Conservation (phyloP, 2,888 invertebrate genomes). For the Prosopocoilus inquinatus region DNA sequence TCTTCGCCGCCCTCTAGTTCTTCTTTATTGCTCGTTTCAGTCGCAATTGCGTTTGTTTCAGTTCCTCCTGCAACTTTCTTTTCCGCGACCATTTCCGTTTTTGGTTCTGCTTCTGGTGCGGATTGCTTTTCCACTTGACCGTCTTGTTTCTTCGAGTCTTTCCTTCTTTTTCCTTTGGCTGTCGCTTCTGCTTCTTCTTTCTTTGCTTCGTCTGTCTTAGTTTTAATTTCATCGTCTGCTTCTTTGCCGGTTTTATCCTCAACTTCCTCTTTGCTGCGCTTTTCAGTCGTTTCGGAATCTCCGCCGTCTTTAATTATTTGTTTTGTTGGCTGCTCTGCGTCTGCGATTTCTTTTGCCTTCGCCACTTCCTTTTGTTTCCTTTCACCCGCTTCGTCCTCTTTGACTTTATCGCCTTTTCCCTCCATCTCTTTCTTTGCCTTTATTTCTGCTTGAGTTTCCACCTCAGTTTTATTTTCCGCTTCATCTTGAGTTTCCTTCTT, state of each 20-base stretch:
- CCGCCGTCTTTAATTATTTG: constrained; percentile 21
- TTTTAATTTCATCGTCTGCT: constrained; percentile 27
- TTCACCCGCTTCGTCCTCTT: constrained; percentile 20
- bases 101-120: constrained; percentile 22
- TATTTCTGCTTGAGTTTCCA: constrained; percentile 29
- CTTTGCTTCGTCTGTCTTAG: constrained; percentile 20
- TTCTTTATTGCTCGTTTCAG: constrained; percentile 17
- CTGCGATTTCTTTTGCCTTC: constrained; percentile 32
- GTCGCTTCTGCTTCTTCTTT: constrained; percentile 16
- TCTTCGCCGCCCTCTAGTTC: constrained; percentile 20
- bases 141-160: constrained; percentile 44
- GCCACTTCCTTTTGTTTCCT: constrained; percentile 16
- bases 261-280: constrained; percentile 24
- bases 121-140: constrained; percentile 23
- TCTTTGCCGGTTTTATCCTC: constrained; percentile 29
- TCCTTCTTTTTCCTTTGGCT: constrained; percentile 41
- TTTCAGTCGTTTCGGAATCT: constrained; percentile 21
- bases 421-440: constrained; percentile 35
- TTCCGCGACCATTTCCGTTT: constrained; percentile 25
- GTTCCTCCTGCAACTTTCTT: constrained; percentile 18
- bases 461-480: constrained; percentile 20
- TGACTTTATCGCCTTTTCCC: constrained; percentile 28
- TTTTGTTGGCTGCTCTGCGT: constrained; percentile 32
- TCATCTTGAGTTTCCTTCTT: constrained; percentile 27
- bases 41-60: constrained; percentile 15